A percentile compares a stretch with the other conserved stretches of the same genome.
Evolutionary conservation across 1,140 invertebrate species (phyloP).

Genomic region (Drosophila kurseongensis): DNA sequence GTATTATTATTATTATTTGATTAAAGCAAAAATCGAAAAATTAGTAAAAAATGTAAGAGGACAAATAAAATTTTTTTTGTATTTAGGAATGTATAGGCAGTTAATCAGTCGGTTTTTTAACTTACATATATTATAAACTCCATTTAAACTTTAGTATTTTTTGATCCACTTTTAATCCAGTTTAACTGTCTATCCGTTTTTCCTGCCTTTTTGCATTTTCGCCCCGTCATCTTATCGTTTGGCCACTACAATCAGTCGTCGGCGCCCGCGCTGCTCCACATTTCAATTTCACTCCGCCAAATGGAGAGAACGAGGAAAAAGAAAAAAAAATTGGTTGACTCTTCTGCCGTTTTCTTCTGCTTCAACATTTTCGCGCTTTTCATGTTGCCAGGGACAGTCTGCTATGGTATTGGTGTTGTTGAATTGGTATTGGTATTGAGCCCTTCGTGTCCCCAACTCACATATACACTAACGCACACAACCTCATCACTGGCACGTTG

Average conservation of each 20-base stretch:
- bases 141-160: too few relatives aligned
- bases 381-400: constrained; percentile 59
- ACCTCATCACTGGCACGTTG: constrained; percentile 26
- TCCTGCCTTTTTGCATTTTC: constrained; percentile 33
- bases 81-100: too few relatives aligned
- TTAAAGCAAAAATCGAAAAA: too few relatives aligned
- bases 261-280: constrained; percentile 39
- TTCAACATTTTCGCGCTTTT: constrained; percentile 58
- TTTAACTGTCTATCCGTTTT: constrained; percentile 16
- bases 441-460: constrained; percentile 27
- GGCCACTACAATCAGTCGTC: constrained; percentile 62
- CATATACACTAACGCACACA: constrained; percentile 4
- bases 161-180: neutral
- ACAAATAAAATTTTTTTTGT: too few relatives aligned
- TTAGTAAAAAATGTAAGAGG: too few relatives aligned
- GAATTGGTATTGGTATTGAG: constrained; percentile 3
- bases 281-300: constrained; percentile 36
- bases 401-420: constrained; percentile 27
- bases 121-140: too few relatives aligned
- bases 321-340: constrained; percentile 18
- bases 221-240: constrained; percentile 70
- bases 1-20: too few relatives aligned
- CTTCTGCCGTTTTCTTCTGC: constrained; percentile 28
- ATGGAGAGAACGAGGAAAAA: neutral
- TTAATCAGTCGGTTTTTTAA: too few relatives aligned